These are phyloP conservation scores for Melanostoma scalare DNA, from an alignment of 2,888 invertebrate genomes.

Conservation along the genomic window DNA sequence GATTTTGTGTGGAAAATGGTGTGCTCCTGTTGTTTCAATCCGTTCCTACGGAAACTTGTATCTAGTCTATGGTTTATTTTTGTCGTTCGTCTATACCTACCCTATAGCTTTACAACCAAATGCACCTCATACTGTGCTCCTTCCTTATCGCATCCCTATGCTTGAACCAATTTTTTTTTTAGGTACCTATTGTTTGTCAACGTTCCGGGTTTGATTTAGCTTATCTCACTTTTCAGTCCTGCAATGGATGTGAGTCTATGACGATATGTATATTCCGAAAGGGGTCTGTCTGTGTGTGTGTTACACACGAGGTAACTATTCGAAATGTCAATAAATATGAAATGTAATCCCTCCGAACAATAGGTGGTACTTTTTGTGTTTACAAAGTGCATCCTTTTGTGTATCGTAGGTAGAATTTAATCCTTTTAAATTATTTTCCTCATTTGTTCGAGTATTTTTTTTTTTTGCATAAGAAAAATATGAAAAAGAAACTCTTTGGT, in stretches of 20 bases:
- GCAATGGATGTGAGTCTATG: slow-evolving; percentile 11
- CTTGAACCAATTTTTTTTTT: neutral
- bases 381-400: too few species aligned
- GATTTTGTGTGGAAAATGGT: slow-evolving; percentile 30
- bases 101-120: neutral
- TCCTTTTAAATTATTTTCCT: neutral
- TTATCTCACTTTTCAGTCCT: slow-evolving; percentile 63
- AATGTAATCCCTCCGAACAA: slow-evolving; percentile 18
- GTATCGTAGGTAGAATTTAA: too few species aligned
- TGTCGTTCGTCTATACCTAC: slow-evolving; percentile 31
- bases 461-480: neutral
- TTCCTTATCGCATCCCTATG: slow-evolving; percentile 9
- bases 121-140: too few species aligned
- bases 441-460: neutral
- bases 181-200: slow-evolving; percentile 56
- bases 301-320: neutral
- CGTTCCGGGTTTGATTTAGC: slow-evolving; percentile 64
- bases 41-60: slow-evolving; percentile 63
- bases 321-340: neutral
- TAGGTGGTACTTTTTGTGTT: neutral
- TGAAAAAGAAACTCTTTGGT: too few species aligned
- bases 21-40: slow-evolving; percentile 33
- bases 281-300: neutral
- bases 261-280: neutral
- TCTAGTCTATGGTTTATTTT: slow-evolving; percentile 67